A percentile compares a stretch with the other conserved stretches of the same genome.
These are phyloP conservation scores for Pomacea canaliculata DNA, from an alignment of 2,888 invertebrate species.

Conservation along the genomic window DNA sequence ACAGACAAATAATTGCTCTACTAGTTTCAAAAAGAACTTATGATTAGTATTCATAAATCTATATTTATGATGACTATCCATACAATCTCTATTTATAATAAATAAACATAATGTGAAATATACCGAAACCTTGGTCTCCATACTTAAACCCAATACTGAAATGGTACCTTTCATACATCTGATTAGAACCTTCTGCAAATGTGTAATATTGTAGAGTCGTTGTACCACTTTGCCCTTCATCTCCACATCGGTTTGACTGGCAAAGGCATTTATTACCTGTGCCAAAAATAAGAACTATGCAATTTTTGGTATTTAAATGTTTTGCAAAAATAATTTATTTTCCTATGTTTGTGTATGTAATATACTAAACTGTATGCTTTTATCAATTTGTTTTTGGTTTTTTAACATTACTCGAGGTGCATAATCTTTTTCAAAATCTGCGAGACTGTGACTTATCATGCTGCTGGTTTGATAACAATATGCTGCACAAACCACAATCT, in stretches of 20 bases:
- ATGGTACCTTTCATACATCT: constrained; percentile 57
- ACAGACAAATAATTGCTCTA: background rate
- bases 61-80: background rate
- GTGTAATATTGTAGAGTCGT: constrained; percentile 73
- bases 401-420: too few species aligned
- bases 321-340: too few species aligned
- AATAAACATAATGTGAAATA: background rate
- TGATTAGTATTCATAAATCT: background rate
- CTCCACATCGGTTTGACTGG: constrained; percentile 63
- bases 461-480: too few species aligned
- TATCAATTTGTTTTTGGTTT: too few species aligned
- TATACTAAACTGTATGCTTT: too few species aligned
- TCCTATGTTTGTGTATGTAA: too few species aligned
- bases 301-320: too few species aligned
- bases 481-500: too few species aligned
- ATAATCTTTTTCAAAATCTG: too few species aligned
- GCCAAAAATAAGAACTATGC: background rate
- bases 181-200: constrained; percentile 70
- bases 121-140: background rate
- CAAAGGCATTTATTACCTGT: constrained; percentile 69
- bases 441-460: too few species aligned
- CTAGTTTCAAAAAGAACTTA: too few species aligned
- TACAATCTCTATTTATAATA: background rate
- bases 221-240: constrained; percentile 71
- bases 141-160: background rate